phyloP scores from a whole-genome alignment of 2,113 vertebrate genomes.

The Brevimyrus niger region DNA sequence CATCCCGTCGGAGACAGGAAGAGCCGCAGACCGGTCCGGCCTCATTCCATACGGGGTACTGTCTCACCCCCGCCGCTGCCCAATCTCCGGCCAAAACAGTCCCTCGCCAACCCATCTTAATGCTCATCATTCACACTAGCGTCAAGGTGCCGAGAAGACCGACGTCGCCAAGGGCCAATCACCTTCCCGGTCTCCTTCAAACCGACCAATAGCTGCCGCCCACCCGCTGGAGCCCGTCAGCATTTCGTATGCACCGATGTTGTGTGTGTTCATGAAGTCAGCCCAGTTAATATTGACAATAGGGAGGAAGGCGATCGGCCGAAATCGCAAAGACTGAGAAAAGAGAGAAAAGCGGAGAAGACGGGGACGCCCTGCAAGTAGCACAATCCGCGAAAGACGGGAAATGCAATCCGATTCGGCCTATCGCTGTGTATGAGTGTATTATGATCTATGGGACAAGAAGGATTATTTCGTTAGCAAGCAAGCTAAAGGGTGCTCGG shows the following conservation, averaged over 20 bases:
- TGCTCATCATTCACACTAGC: constrained; percentile 40
- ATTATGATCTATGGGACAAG: constrained; percentile 54
- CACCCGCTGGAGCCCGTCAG: constrained; percentile 39
- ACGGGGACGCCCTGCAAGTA: constrained; percentile 19
- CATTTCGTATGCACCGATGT: constrained; percentile 62
- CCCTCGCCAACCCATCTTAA: constrained; percentile 53
- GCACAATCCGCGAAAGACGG: constrained; percentile 22
- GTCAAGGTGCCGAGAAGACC: constrained; percentile 33
- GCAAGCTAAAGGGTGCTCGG: constrained; percentile 45
- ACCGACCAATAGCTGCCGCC: constrained; percentile 53
- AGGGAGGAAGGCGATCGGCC: constrained; percentile 65
- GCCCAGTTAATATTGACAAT: constrained; percentile 89
- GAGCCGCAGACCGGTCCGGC: constrained; percentile 47
- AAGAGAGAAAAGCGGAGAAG: constrained; percentile 30
- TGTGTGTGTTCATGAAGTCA: constrained; percentile 75
- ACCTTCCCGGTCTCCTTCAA: constrained; percentile 31
- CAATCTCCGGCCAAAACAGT: constrained; percentile 53
- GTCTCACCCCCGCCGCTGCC: constrained; percentile 23
- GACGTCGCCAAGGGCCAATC: constrained; percentile 57
- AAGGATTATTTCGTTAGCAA: constrained; percentile 52
- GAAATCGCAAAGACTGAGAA: constrained; percentile 36
- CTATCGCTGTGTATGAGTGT: constrained; percentile 31
- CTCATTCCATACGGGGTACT: constrained; percentile 55
- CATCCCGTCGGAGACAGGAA: neutral
- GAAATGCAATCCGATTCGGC: constrained; percentile 55